A percentile compares a stretch with the other conserved stretches of the same genome.
Evolutionary conservation across 2,888 invertebrate species (phyloP).

Genomic region (Molorchus minor): DNA sequence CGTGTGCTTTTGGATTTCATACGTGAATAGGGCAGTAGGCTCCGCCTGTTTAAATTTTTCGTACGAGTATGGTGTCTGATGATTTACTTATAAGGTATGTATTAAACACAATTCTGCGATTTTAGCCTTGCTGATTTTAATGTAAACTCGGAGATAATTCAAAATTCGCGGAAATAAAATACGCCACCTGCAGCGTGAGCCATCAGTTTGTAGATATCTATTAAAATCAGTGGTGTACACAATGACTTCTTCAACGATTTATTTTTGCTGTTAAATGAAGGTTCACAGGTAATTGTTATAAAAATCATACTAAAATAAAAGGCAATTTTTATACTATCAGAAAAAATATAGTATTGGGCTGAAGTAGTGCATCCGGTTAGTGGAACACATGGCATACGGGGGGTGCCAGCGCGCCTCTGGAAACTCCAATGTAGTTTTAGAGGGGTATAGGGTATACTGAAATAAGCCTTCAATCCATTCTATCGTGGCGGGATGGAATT

Average conservation of each 20-base stretch:
- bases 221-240: constrained; percentile 40
- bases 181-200: constrained; percentile 7
- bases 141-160: too few relatives aligned
- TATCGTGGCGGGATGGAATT: constrained; percentile 72
- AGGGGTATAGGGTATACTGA: constrained; percentile 64
- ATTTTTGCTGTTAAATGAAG: constrained; percentile 13
- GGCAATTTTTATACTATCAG: neutral
- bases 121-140: too few relatives aligned
- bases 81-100: too few relatives aligned
- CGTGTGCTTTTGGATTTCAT: too few relatives aligned
- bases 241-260: constrained; percentile 16
- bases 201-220: constrained; percentile 30
- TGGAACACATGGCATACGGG: constrained; percentile 36
- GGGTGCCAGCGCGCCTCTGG: constrained; percentile 61
- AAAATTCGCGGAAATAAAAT: constrained; percentile 14
- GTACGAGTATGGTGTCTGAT: too few relatives aligned
- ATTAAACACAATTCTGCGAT: too few relatives aligned
- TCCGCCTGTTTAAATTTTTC: too few relatives aligned
- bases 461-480: constrained; percentile 64
- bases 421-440: constrained; percentile 67
- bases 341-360: neutral
- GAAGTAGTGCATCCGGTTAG: neutral
- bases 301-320: neutral
- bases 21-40: too few relatives aligned
- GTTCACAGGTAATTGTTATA: constrained; percentile 29